phyloP scores from a whole-genome alignment of 2,113 vertebrate genomes.

The Pedionomus torquatus region DNA sequence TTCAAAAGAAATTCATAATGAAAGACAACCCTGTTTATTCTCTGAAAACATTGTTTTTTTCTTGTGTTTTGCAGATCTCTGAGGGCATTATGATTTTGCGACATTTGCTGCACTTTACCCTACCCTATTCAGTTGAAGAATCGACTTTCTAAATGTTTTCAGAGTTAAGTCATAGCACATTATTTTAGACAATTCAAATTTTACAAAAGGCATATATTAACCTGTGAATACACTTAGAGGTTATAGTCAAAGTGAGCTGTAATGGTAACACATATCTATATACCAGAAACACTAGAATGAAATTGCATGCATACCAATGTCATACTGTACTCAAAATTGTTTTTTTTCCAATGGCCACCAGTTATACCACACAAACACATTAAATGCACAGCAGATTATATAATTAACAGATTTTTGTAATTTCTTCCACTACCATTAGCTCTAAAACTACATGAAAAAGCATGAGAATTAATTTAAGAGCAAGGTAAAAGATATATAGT shows the following conservation, averaged over 20 bases:
- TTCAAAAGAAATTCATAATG: neutral
- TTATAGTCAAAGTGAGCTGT: neutral
- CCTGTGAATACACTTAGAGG: neutral
- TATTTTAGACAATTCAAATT: neutral
- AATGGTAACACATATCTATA: neutral
- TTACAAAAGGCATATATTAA: neutral
- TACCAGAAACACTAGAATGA: neutral
- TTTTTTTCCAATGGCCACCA: neutral
- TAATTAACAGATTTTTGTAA: neutral
- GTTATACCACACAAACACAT: neutral
- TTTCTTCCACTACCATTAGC: neutral
- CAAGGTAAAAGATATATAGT: neutral
- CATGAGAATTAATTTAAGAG: neutral
- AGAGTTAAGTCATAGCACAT: neutral
- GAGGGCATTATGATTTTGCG: neutral
- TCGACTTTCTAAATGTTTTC: neutral
- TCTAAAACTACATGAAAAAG: neutral
- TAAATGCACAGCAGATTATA: neutral
- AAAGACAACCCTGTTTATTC: neutral
- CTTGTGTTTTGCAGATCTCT: neutral
- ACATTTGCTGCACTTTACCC: neutral
- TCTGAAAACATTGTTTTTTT: neutral
- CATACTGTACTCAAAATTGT: neutral
- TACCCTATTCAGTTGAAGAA: neutral
- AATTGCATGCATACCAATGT: neutral